Percentiles rank a stretch among this genome's conserved stretches.
phyloP scores from a whole-genome alignment of 2,113 vertebrate species.

The Gymnogyps californianus region DNA sequence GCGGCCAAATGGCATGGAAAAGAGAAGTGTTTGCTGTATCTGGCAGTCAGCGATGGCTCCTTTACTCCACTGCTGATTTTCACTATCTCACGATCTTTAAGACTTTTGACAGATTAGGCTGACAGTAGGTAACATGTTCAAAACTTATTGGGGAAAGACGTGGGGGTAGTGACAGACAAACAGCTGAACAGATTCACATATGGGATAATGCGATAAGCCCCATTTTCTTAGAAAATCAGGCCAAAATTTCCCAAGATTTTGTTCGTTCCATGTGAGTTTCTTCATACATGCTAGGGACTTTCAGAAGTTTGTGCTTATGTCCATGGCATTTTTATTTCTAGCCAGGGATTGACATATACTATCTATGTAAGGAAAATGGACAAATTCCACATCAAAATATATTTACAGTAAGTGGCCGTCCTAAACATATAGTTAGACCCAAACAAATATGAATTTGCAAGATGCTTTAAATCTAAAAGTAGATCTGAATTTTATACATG shows the following conservation, averaged over 20 bases:
- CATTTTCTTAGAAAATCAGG: not conserved
- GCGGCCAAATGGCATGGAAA: not conserved
- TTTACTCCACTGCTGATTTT: not conserved
- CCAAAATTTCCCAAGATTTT: not conserved
- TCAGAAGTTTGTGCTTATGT: not conserved
- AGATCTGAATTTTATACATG: not conserved
- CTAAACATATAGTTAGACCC: not conserved
- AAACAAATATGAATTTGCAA: not conserved
- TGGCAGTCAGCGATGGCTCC: not conserved
- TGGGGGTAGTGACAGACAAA: not conserved
- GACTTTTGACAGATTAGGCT: not conserved
- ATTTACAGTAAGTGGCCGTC: not conserved
- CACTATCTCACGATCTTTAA: not conserved
- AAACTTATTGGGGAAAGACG: not conserved
- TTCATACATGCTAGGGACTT: not conserved
- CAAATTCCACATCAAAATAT: not conserved
- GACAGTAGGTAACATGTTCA: not conserved
- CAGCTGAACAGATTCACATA: not conserved
- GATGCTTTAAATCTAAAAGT: not conserved
- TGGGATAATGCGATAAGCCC: not conserved
- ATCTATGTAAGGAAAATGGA: not conserved
- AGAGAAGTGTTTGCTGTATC: not conserved
- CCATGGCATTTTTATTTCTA: not conserved
- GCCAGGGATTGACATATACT: not conserved
- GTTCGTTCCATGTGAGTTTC: not conserved